Evolutionary conservation across 2,113 vertebrate genomes (phyloP), one percentile per base, ranked within the genome.

Genomic region (Spilogale gracilis): DNA sequence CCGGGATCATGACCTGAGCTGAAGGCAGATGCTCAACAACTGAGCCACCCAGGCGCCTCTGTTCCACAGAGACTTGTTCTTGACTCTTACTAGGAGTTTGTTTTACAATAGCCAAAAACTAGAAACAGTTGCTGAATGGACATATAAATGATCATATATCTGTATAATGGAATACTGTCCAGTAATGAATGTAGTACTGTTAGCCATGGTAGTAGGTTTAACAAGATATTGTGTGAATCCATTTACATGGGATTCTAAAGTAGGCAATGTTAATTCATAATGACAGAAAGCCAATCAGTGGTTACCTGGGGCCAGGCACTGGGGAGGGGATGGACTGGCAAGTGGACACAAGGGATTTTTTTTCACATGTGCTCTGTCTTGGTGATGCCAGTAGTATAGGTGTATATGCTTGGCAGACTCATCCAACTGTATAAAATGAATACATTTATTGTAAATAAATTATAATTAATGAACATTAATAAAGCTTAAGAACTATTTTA

Each of bases 31-130:
- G 38, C 38, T 38, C 38, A 38, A 38, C 38, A 38, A 38, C 38
- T 38, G 38, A 38, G 38, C 38, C 38, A 38, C 38, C 38, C 38
- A 38, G 38, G 38, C 2, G 38, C 38, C 38, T 38, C 38, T 38
- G 38, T 38, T 38, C 73, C n/a, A 84, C 7, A 89, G 61, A 76
- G 12, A 65, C 14, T 92, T 89, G 32, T 65, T 80, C 18, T 95
- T 93, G 74, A 95, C 67, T 93, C 16, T 85, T 97, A 27, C 52
- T 94, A 30, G 16, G 21, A 25, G 6, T 83, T 95, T 79, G n/a
- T 74, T 38, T 78, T 9, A 61, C 18, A 89, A 1, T 85, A 87
- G n/a, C 45, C 16, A 6, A 71, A 89, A 82, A 27, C 6, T 60
- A 67, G 71, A 76, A 78, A 45, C n/a, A 69, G n/a, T 25, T 76